Conservation (phyloP, 2,113 vertebrate genomes). For the Sterna hirundo region DNA sequence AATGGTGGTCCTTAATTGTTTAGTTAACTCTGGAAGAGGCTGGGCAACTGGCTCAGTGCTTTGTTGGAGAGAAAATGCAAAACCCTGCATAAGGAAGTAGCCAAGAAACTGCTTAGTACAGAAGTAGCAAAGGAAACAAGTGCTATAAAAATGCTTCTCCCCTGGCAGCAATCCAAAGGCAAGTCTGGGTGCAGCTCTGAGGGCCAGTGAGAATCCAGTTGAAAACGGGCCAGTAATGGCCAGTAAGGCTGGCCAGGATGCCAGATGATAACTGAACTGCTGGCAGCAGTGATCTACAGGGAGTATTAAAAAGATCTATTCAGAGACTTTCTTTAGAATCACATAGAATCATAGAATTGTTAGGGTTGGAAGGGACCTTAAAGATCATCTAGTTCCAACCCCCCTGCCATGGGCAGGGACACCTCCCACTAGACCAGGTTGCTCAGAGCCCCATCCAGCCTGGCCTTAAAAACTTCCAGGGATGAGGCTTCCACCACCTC, state of each 20-base stretch:
- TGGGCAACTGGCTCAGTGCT: background rate
- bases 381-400: too few relatives aligned
- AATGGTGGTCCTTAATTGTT: background rate
- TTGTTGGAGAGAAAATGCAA: background rate
- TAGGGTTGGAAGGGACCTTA: too few relatives aligned
- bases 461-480: too few relatives aligned
- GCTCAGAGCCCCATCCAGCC: too few relatives aligned
- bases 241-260: background rate
- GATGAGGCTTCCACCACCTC: too few relatives aligned
- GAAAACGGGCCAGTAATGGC: background rate
- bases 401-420: too few relatives aligned
- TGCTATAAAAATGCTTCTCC: conserved; percentile 12
- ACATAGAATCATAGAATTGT: too few relatives aligned
- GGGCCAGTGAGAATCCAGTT: background rate
- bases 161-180: background rate
- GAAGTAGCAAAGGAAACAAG: background rate
- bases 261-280: background rate
- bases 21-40: background rate
- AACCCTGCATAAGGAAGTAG: background rate
- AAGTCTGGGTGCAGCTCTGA: background rate
- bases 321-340: background rate
- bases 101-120: background rate
- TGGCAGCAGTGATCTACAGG: background rate
- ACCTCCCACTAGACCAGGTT: too few relatives aligned
- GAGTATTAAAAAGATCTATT: background rate